Evolutionary conservation across 2,113 vertebrate genomes (phyloP), one percentile per base, ranked within the genome.

Genomic region (Rallus limicola): DNA sequence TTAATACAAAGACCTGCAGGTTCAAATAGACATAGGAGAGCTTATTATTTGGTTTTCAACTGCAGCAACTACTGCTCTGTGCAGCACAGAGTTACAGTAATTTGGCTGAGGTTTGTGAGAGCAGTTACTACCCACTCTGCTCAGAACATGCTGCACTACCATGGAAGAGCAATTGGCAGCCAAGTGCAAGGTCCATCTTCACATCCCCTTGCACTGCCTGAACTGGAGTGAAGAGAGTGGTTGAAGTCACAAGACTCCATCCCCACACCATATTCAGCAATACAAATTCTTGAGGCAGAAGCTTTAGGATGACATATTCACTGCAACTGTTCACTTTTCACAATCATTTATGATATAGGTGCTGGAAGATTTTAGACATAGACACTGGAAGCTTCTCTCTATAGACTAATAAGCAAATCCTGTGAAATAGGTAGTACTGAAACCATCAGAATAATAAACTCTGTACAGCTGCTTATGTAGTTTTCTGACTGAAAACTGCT

Each of bases 211-310:
- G 53, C 25, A 79, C 6, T 16, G 16, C 16, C 5, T 38, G 55
- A 69, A 56, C 10, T n/a, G 17, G 12, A 58, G 18, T 7, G 34
- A 15, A 74, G 16, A 0, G 0, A 62, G 18, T 11, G 12, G 24
- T 9, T 50, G 17, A 64, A 13, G 18, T 31, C 16, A 24, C 94
- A 11, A 26, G 17, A 72, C 21, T 23, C 5, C 15, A 65, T 53
- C 3, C 44, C 60, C 11, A 31, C 4, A 18, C 6, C 2, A 2
- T 15, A 2, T 1, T 13, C 55, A 58, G 44, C n/a, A 81, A 1
- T 58, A 12, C 59, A 63, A 70, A 63, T 50, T 63, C 17, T 16
- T 15, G 17, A 80, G 31, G 67, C 21, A 78, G 60, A 76, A 82
- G 25, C 9, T 10, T 74, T 36, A 55, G 44, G 40, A 62, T 48